Evolutionary conservation across 92 coral and sea anemone genomes (phyloP).

Genomic region (Phenganax marumi): DNA sequence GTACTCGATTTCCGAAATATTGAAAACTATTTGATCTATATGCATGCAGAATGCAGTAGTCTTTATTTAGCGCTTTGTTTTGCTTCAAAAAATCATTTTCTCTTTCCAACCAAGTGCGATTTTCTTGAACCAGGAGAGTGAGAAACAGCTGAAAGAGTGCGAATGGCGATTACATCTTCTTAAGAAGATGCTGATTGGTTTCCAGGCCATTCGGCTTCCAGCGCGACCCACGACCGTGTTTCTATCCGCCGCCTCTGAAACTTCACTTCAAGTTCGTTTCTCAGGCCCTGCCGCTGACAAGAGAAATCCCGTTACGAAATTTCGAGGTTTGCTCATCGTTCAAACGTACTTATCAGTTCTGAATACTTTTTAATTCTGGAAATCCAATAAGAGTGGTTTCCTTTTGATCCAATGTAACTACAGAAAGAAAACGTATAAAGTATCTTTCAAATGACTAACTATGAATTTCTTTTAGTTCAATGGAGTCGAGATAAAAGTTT

Average conservation of each 20-base stretch:
- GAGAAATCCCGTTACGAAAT: conserved; percentile 73
- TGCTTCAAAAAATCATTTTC: no score
- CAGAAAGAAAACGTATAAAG: background rate
- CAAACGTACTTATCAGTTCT: no score
- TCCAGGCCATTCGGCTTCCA: conserved; percentile 70
- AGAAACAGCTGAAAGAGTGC: conserved; percentile 80
- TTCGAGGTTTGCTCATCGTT: conserved; percentile 64
- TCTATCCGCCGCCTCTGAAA: conserved; percentile 91
- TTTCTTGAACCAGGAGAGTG: conserved; percentile 70
- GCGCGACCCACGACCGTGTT: conserved; percentile 79
- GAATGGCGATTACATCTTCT: conserved; percentile 74
- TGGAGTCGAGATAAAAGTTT: conserved; percentile 83
- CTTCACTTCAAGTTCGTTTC: conserved; percentile 84
- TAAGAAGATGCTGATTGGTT: conserved; percentile 74
- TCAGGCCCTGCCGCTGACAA: conserved; percentile 62
- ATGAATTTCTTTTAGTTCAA: conserved; percentile 62
- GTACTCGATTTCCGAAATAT: background rate
- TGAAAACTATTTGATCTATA: no score
- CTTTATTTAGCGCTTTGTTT: background rate
- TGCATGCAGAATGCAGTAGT: no score
- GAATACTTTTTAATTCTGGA: background rate
- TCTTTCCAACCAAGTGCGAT: no score
- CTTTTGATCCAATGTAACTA: background rate
- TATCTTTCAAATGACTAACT: background rate
- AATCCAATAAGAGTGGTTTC: background rate